phyloP scores from a whole-genome alignment of 2,797 vertebrate genomes.

The Sebastes melanostomus region DNA sequence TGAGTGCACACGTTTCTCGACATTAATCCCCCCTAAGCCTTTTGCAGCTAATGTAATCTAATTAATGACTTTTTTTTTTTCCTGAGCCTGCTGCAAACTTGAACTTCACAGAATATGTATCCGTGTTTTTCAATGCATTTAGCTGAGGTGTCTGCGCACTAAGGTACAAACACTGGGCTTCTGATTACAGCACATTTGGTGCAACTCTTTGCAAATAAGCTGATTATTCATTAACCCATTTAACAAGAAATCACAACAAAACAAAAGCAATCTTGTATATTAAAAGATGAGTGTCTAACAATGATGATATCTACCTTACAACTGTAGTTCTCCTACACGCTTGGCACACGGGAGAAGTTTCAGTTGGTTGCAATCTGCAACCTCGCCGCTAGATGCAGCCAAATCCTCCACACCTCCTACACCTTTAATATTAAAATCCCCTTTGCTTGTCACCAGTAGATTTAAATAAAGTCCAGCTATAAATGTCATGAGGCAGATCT shows the following conservation, averaged over 20 bases:
- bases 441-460: not conserved
- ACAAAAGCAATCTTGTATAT: not conserved
- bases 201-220: not conserved
- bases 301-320: no score
- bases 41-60: slow-evolving; percentile 82
- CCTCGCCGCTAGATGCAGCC: fast-evolving
- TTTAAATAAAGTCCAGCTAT: not conserved
- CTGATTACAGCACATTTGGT: not conserved
- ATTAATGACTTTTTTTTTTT: slow-evolving; percentile 76
- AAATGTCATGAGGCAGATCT: not conserved
- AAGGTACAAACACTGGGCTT: not conserved
- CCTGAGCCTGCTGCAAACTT: slow-evolving; percentile 49
- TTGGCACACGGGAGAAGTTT: not conserved
- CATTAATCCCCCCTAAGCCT: slow-evolving; percentile 82
- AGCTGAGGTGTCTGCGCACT: not conserved
- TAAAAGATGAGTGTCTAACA: not conserved
- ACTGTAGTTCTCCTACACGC: no score
- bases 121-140: slow-evolving; percentile 13
- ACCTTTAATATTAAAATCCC: not conserved
- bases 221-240: not conserved
- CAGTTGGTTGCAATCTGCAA: not conserved
- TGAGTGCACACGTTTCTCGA: slow-evolving; percentile 70
- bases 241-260: not conserved
- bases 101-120: slow-evolving; percentile 30
- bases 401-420: not conserved